These are phyloP conservation scores for Microctenopoma steveboyesi DNA, from an alignment of 2,797 vertebrate species.

Conservation along the genomic window DNA sequence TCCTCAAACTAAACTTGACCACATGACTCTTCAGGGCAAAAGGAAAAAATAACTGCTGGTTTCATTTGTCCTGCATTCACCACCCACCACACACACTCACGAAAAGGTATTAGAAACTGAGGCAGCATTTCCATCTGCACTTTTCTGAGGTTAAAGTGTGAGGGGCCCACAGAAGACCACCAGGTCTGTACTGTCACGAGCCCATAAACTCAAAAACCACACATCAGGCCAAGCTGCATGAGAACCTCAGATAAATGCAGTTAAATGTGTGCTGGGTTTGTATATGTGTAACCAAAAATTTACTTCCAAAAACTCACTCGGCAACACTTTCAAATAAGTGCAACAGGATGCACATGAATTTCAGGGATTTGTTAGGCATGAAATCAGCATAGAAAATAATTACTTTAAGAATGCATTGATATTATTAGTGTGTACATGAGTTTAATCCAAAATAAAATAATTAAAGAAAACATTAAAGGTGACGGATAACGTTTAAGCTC, in stretches of 20 bases:
- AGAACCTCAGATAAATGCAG: slow-evolving; percentile 45
- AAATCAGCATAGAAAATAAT: neutral
- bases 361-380: neutral
- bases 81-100: slow-evolving; percentile 8
- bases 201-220: slow-evolving; percentile 69
- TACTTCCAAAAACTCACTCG: slow-evolving; percentile 11
- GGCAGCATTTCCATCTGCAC: slow-evolving; percentile 51
- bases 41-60: slow-evolving; percentile 31
- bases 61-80: slow-evolving; percentile 43
- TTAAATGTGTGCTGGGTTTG: slow-evolving; percentile 10
- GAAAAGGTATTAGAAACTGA: slow-evolving; percentile 21
- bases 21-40: slow-evolving; percentile 47
- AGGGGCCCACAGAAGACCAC: slow-evolving; percentile 67
- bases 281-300: slow-evolving; percentile 16
- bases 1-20: slow-evolving; percentile 68
- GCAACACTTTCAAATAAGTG: neutral
- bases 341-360: neutral
- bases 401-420: neutral
- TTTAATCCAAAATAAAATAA: neutral
- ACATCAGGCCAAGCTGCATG: slow-evolving; percentile 59
- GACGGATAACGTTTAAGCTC: neutral
- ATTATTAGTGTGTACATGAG: neutral
- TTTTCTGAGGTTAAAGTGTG: slow-evolving; percentile 67
- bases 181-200: slow-evolving; percentile 40
- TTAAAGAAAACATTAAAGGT: neutral